Evolutionary conservation across 2,797 vertebrate genomes (phyloP), one percentile per base, ranked within the genome.

Genomic region (Falco novaeseelandiae): DNA sequence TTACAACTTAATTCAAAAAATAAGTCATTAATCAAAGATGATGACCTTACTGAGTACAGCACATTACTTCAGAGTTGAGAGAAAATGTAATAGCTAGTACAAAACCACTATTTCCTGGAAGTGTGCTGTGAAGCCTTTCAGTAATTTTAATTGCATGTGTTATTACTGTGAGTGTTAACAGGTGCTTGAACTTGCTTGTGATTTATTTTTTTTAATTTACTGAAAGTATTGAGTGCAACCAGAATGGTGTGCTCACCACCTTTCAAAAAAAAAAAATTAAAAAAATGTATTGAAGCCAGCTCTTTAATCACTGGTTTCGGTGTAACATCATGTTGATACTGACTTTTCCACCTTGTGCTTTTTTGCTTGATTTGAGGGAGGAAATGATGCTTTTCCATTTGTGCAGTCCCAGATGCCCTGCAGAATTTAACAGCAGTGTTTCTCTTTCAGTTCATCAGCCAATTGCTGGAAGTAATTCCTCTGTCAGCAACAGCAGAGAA

Each of bases 381-480:
- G 66, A 52, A 29, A 5, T 1, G 25, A 4, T 69, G 59, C 30
- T 20, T 66, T 69, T 25, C 16, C 0, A 1, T 29, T 58, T 4
- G 1, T 48, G 59, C 59, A 10, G 63, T 74, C 54, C 59, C 48
- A 8, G 48, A 12, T 83, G 61, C 81, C 54, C 71, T 48, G 51
- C 69, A 70, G 71, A 62, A 57, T 57, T 22, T 73, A 65, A 26
- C 26, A 29, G 8, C 54, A 26, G 86, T 29, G 34, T 94, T 91
- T 82, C 55, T 85, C 77, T 88, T 91, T 61, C 90, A 99, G 99
- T 99, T 99, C 95, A 98, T 99, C 67, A 99, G 99, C 95, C 98
- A 98, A 55, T 97, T 99, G 96, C 98, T 99, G 83, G 99, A 98
- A 80, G 98, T 98, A 4, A 99, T 99, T 71, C 99, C 99, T 0